A percentile compares a stretch with the other conserved stretches of the same genome.
Evolutionary conservation across 2,888 invertebrate genomes (phyloP).

Genomic region (Drosophila tripunctata): DNA sequence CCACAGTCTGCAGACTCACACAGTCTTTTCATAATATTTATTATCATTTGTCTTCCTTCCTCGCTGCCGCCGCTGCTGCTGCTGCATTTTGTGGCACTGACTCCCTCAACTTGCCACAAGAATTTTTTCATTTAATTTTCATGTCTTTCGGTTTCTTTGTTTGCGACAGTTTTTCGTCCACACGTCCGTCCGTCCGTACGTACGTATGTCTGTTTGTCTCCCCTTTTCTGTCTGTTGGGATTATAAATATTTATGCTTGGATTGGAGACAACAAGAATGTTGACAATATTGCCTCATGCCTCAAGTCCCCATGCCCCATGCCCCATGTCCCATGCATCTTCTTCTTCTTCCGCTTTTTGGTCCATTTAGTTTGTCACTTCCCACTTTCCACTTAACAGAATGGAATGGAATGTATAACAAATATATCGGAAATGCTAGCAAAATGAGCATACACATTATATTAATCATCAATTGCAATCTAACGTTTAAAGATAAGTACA

Average conservation of each 20-base stretch:
- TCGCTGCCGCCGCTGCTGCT: background rate
- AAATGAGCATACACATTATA: background rate
- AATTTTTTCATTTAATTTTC: slow-evolving; percentile 61
- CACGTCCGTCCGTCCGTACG: no score
- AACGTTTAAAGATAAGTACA: no score
- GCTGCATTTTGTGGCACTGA: background rate
- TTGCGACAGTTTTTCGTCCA: slow-evolving; percentile 35
- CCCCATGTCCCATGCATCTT: background rate
- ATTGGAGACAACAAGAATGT: slow-evolving; percentile 49
- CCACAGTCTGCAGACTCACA: background rate
- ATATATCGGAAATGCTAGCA: slow-evolving; percentile 23
- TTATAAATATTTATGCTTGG: slow-evolving; percentile 72
- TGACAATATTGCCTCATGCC: slow-evolving; percentile 27
- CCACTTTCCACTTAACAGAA: no score
- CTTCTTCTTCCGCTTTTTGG: slow-evolving; percentile 8
- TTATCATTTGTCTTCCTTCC: slow-evolving; percentile 67
- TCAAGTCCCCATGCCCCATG: background rate
- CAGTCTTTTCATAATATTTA: slow-evolving; percentile 59
- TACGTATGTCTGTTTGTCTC: no score
- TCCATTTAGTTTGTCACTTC: slow-evolving; percentile 23
- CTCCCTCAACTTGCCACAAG: slow-evolving; percentile 45
- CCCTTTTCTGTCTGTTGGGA: slow-evolving; percentile 19
- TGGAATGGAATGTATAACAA: background rate
- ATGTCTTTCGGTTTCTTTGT: slow-evolving; percentile 35
- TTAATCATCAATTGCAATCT: background rate